Evolutionary conservation across 2,797 vertebrate genomes (phyloP).

Genomic region (Molossus molossus): DNA sequence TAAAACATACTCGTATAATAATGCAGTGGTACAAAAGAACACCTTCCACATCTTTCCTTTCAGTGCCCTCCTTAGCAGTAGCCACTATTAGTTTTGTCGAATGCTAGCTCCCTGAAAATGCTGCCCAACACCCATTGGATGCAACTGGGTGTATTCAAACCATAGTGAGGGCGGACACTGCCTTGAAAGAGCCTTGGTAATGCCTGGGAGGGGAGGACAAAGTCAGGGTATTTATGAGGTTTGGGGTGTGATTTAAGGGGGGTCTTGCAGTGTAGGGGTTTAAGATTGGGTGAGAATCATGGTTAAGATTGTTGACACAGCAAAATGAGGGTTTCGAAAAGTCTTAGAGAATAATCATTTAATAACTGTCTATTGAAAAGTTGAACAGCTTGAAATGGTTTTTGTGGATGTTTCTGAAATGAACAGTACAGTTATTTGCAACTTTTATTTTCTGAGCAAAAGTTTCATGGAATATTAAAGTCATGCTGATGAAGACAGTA

Average conservation of each 20-base stretch:
- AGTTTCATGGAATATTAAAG: not conserved
- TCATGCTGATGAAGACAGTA: not conserved
- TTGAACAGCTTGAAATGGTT: not conserved
- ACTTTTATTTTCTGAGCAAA: not conserved
- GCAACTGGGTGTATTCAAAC: not conserved
- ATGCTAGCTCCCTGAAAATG: conserved; percentile 1
- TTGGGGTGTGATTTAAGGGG: not conserved
- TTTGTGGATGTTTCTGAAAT: not conserved
- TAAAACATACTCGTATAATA: not conserved
- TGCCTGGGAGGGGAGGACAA: not conserved
- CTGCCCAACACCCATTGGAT: not conserved
- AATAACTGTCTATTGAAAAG: not conserved
- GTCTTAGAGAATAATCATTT: not conserved
- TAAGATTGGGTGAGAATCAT: not conserved
- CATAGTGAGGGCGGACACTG: not conserved
- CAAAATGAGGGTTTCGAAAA: not conserved
- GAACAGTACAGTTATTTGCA: conserved; percentile 1
- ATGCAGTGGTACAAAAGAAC: not conserved
- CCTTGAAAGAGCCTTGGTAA: not conserved
- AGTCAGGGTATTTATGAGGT: not conserved
- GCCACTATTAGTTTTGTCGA: not conserved
- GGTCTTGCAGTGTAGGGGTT: not conserved
- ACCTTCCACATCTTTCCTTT: not conserved
- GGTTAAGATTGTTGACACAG: not conserved
- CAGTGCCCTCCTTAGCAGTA: not conserved